Evolutionary conservation across 2,113 vertebrate species (phyloP).

Genomic region (Amia ocellicauda): DNA sequence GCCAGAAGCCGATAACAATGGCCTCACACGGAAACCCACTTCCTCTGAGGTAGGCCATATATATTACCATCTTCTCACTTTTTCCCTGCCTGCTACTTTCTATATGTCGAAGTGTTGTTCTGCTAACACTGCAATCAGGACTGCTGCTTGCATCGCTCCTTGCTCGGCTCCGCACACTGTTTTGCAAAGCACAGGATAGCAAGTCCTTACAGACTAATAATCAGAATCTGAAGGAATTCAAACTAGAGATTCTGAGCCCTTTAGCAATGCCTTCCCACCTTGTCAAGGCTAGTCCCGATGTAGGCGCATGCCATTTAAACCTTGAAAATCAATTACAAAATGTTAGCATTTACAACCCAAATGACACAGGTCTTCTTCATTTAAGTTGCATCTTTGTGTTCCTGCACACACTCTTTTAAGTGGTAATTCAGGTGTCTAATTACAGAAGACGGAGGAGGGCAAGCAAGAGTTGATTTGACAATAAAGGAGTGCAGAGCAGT

Average conservation of each 20-base stretch:
- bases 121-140: background rate
- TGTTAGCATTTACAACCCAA: too few species aligned
- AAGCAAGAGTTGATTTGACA: background rate
- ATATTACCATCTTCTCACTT: slow-evolving; percentile 12
- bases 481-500: too few species aligned
- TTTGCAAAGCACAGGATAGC: background rate
- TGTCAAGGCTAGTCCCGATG: too few species aligned
- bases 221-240: background rate
- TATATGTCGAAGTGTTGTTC: background rate
- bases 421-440: background rate
- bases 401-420: background rate
- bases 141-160: background rate
- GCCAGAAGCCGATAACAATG: slow-evolving; percentile 11
- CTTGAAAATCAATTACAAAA: too few species aligned
- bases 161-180: background rate
- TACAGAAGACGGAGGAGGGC: background rate
- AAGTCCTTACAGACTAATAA: background rate
- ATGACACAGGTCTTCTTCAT: too few species aligned
- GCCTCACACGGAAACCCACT: slow-evolving; percentile 24
- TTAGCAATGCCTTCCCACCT: too few species aligned
- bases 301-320: too few species aligned
- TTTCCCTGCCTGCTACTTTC: slow-evolving; percentile 5
- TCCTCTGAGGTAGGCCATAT: slow-evolving; percentile 25
- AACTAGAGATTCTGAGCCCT: background rate
- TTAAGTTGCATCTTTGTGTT: too few species aligned